Conservation (phyloP, 2,888 invertebrate genomes). For the Apamea crenata region DNA sequence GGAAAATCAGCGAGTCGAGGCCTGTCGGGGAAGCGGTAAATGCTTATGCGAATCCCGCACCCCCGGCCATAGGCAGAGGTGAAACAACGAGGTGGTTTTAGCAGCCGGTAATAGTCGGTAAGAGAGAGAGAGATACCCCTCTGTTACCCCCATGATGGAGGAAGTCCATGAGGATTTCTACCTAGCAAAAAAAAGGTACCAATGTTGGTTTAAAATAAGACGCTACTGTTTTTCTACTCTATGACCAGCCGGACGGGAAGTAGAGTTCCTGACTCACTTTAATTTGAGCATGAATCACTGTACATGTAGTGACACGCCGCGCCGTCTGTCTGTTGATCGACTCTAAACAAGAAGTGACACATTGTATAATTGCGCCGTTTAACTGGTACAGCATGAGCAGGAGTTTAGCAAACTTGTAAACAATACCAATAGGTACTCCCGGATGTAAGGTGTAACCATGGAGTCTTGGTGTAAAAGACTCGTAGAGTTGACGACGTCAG, state of each 20-base stretch:
- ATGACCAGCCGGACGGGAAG: slow-evolving; percentile 8
- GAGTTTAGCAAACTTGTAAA: neutral
- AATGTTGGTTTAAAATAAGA: neutral
- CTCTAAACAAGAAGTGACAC: slow-evolving; percentile 22
- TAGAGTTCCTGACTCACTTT: slow-evolving; percentile 39
- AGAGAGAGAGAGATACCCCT: too few relatives aligned
- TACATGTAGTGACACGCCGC: neutral
- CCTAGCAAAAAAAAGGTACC: too few relatives aligned
- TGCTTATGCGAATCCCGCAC: too few relatives aligned
- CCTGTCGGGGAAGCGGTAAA: too few relatives aligned
- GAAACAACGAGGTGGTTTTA: too few relatives aligned
- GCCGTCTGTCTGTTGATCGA: slow-evolving; percentile 12
- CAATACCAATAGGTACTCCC: neutral
- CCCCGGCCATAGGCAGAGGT: too few relatives aligned
- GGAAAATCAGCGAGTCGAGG: too few relatives aligned
- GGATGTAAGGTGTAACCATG: neutral
- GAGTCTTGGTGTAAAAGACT: neutral
- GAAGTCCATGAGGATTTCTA: too few relatives aligned
- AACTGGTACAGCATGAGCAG: neutral
- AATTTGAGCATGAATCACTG: slow-evolving; percentile 39
- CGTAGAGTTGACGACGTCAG: neutral
- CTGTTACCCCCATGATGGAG: too few relatives aligned
- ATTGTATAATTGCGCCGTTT: slow-evolving; percentile 11
- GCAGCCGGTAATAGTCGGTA: too few relatives aligned
- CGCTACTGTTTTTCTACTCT: slow-evolving; percentile 30